Base-by-base conservation (phyloP, 1,140 invertebrate species). In the Drosophila murphyi region DNA sequence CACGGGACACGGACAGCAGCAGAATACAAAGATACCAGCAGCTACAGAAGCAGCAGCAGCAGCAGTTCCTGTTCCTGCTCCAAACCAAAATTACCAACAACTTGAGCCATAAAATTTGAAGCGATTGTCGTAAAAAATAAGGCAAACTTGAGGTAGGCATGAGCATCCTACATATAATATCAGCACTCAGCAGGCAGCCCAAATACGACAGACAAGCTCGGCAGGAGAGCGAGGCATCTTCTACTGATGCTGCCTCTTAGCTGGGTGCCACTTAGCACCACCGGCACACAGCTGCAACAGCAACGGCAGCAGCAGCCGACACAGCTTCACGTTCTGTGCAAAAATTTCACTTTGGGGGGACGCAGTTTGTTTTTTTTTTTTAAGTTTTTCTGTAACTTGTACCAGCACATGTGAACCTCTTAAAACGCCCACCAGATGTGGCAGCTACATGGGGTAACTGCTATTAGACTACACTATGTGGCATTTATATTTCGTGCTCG, bases 101-200 rank as follows among this genome's bases (percentile, higher is more conserved):
- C 78, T 79, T 76, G 57, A 90, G 78, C 78, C 85, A 89, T 89
- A 89, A 89, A 88, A 89, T 81, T 89, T 76, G 72, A 89, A 89
- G 76, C 80, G 80, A 77, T 85, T 72, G 77, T 74, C 74, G 72
- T 87, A 81, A 82, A 80, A 57, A 78, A 64, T 56, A 62, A 68
- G 54, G 82, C 69, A 69, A 69, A 62, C 67, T 68, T 63, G 60
- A 62, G 48, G 39, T 62, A 59, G 55, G 63, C 55, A 71, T 32
- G 39, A 41, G 35, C 50, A 20, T 12, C 56, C 57, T 37, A 41
- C 65, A 61, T 50, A 50, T 54, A 56, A 74, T 76, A 75, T 79
- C 76, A 76, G 52, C 57, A 52, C 65, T 60, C 68, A 80, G 83
- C 82, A 82, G 82, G 75, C 79, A 70, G 50, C 8, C 50, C 28